phyloP scores from a whole-genome alignment of 2,888 invertebrate species.

The Andrena dorsata region DNA sequence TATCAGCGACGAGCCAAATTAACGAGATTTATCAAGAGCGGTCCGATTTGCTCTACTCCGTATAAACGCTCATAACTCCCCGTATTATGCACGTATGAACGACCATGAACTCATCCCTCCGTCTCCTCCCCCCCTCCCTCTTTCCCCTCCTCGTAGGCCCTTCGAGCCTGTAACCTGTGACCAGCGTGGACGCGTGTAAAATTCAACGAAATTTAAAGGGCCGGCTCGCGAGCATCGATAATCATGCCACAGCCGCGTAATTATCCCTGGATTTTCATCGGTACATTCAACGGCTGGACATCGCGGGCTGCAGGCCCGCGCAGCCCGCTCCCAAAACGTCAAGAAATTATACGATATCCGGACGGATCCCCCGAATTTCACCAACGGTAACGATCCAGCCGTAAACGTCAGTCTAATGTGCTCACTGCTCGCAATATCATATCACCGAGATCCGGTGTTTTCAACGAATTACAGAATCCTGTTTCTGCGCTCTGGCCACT shows the following conservation, averaged over 20 bases:
- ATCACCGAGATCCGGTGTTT: not conserved
- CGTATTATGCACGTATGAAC: conserved; percentile 62
- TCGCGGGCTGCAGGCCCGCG: not conserved
- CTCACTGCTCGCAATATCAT: not conserved
- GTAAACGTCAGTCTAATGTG: not conserved
- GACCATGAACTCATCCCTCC: conserved; percentile 40
- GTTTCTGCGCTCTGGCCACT: too few species aligned
- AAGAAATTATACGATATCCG: conserved; percentile 51
- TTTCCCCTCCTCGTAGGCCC: conserved; percentile 1
- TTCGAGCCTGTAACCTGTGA: conserved; percentile 7
- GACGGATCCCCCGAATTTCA: conserved; percentile 6
- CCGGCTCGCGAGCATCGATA: conserved; percentile 67
- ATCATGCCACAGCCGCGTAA: conserved; percentile 68
- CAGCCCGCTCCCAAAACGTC: conserved; percentile 39
- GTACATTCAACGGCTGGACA: conserved; percentile 45
- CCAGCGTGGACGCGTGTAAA: conserved; percentile 42
- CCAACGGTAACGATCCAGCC: not conserved
- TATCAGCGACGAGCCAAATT: conserved; percentile 72
- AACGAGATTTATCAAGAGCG: conserved; percentile 75
- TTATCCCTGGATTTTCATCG: conserved; percentile 68
- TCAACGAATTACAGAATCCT: not conserved
- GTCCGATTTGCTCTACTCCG: conserved; percentile 62
- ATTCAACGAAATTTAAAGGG: conserved; percentile 74
- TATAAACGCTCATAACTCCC: conserved; percentile 67
- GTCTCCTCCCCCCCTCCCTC: not conserved